phyloP scores from a whole-genome alignment of 64 coral and sea anemone species.

The Stylophora pistillata region DNA sequence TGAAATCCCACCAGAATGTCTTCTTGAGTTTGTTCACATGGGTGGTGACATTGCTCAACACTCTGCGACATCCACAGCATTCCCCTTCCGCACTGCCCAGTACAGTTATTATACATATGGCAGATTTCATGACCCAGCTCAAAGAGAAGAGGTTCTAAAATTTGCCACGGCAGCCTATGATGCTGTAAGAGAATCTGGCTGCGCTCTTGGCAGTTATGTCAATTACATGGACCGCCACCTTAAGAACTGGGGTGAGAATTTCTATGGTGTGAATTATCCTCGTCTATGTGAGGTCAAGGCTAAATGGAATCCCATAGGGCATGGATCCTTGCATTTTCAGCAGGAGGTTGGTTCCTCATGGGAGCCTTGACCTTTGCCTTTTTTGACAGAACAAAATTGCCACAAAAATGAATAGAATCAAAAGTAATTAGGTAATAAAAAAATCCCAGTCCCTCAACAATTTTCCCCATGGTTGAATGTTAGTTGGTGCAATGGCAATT shows the following conservation, averaged over 20 bases:
- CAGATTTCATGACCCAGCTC: conserved; percentile 54
- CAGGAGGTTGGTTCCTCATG: conserved; percentile 90
- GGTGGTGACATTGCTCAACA: conserved; percentile 75
- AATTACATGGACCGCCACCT: conserved; percentile 85
- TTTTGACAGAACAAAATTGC: neutral
- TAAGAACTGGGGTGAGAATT: conserved; percentile 71
- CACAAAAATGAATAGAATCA: too few species aligned
- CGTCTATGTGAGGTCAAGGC: conserved; percentile 71
- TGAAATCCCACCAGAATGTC: conserved; percentile 77
- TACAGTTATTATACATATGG: conserved; percentile 93
- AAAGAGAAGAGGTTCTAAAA: conserved; percentile 58
- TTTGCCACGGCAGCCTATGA: conserved; percentile 86
- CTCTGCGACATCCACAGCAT: conserved; percentile 71
- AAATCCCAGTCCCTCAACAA: too few species aligned
- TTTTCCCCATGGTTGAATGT: too few species aligned
- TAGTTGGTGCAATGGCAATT: too few species aligned
- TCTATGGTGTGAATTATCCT: conserved; percentile 76
- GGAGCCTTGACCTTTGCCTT: conserved; percentile 53
- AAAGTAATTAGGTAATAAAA: too few species aligned
- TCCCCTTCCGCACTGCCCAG: conserved; percentile 78
- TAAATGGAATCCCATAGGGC: conserved; percentile 80
- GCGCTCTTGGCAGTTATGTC: conserved; percentile 74
- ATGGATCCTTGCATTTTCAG: conserved; percentile 81
- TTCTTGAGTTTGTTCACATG: conserved; percentile 94
- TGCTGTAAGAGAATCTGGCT: conserved; percentile 55